These are phyloP conservation scores for Trichomalopsis sarcophagae DNA, from an alignment of 1,140 invertebrate species.

Conservation along the genomic window DNA sequence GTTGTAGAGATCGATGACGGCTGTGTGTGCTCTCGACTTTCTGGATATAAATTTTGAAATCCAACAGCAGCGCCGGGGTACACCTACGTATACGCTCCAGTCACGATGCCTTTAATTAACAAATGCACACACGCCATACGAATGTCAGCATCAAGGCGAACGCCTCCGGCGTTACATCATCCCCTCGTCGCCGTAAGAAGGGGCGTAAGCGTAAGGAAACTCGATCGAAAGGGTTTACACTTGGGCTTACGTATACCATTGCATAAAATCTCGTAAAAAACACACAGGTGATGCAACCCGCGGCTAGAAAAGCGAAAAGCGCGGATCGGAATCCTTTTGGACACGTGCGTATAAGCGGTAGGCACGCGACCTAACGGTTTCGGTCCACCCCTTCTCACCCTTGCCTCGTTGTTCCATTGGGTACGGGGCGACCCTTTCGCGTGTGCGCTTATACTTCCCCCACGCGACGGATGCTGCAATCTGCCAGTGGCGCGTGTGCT, in stretches of 20 bases:
- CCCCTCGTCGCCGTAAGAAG: not conserved
- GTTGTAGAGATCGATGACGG: not conserved
- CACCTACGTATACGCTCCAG: too few relatives aligned
- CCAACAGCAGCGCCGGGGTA: not conserved
- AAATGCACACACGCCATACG: too few relatives aligned
- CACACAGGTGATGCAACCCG: constrained; percentile 34
- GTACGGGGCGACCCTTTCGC: constrained; percentile 47
- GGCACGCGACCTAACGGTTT: constrained; percentile 75
- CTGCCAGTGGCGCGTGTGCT: constrained; percentile 10
- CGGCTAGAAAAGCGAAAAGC: constrained; percentile 42
- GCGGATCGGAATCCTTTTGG: constrained; percentile 11
- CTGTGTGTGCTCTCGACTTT: too few relatives aligned
- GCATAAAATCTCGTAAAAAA: constrained; percentile 2
- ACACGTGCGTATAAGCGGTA: constrained; percentile 57
- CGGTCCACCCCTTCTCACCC: constrained; percentile 73
- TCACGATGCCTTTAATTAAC: too few relatives aligned
- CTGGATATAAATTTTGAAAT: not conserved
- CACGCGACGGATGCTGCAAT: constrained; percentile 35
- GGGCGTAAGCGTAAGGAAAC: constrained; percentile 47
- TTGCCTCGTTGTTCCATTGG: constrained; percentile 72
- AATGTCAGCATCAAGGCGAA: too few relatives aligned
- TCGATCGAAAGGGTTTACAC: constrained; percentile 51
- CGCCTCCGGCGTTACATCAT: not conserved
- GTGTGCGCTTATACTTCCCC: constrained; percentile 56
- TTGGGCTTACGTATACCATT: constrained; percentile 5